Percentiles rank a stretch among this genome's conserved stretches.
Conservation (phyloP, 2,888 invertebrate species). For the Drosophila borealis region DNA sequence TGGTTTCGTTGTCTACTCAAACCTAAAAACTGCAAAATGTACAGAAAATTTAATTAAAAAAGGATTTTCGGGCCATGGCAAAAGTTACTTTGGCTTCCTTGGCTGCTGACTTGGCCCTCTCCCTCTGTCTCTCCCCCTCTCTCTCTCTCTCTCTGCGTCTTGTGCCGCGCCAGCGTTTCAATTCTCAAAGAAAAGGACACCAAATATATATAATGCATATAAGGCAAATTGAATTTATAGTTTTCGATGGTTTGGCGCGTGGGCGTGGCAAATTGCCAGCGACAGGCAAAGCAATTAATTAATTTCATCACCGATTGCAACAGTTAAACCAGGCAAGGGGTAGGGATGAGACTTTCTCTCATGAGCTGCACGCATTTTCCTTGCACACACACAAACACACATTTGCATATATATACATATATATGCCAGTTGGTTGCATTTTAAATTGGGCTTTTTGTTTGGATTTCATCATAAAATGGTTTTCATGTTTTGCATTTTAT, state of each 20-base stretch:
- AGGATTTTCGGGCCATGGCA: conserved; percentile 69
- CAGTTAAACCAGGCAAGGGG: conserved; percentile 42
- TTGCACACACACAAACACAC: not conserved
- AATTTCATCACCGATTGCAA: conserved; percentile 54
- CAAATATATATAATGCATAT: conserved; percentile 34
- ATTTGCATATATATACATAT: not conserved
- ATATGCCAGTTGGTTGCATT: conserved; percentile 19
- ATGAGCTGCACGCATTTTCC: not conserved
- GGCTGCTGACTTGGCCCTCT: conserved; percentile 58
- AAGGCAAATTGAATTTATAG: conserved; percentile 74
- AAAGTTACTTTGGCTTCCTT: conserved; percentile 70
- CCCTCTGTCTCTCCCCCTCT: conserved; percentile 13
- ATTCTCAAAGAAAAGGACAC: conserved; percentile 9
- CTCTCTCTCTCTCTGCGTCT: conserved; percentile 14
- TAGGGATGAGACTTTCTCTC: too few species aligned
- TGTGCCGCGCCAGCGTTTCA: conserved; percentile 46
- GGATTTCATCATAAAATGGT: conserved; percentile 46
- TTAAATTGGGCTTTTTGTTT: conserved; percentile 36
- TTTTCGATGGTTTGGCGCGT: conserved; percentile 41
- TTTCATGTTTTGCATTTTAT: conserved; percentile 40
- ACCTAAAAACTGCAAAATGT: conserved; percentile 78
- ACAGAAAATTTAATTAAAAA: conserved; percentile 78
- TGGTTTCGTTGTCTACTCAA: conserved; percentile 58
- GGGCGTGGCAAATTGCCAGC: conserved; percentile 62
- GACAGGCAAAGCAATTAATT: conserved; percentile 71